Conservation (phyloP, 1,140 invertebrate genomes). For the Trypoxylus dichotomus region DNA sequence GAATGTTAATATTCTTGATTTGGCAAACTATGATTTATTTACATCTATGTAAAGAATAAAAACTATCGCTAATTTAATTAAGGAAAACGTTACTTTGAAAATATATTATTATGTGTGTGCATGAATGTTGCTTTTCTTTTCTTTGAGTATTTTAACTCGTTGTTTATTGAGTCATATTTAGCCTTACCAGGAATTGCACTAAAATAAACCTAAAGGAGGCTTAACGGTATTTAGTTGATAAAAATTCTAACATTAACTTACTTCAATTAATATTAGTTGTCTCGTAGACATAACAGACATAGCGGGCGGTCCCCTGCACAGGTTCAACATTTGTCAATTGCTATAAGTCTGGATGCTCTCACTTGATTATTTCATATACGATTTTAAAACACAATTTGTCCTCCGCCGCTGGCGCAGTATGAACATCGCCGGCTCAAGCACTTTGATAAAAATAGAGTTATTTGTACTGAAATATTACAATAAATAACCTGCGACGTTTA, state of each 20-base stretch:
- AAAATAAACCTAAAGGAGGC: neutral
- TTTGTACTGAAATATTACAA: constrained; percentile 26
- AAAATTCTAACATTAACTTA: neutral
- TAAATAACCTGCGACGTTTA: constrained; percentile 22
- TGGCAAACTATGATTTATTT: too few relatives aligned
- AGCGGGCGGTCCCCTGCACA: constrained; percentile 18
- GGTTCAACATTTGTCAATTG: constrained; percentile 25
- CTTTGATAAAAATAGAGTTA: constrained; percentile 24
- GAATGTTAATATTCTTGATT: too few relatives aligned
- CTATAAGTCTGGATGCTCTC: constrained; percentile 16
- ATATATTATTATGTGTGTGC: too few relatives aligned
- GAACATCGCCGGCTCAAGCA: constrained; percentile 1
- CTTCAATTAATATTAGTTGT: constrained; percentile 15
- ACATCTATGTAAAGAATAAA: too few relatives aligned
- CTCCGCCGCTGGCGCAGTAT: neutral
- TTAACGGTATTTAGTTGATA: too few relatives aligned
- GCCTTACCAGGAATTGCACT: too few relatives aligned
- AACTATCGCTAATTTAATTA: too few relatives aligned
- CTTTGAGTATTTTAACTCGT: too few relatives aligned
- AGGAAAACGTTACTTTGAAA: too few relatives aligned
- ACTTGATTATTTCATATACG: constrained; percentile 20
- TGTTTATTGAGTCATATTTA: too few relatives aligned
- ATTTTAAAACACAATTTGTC: constrained; percentile 25
- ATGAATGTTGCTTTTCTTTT: too few relatives aligned
- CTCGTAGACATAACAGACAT: constrained; percentile 8